phyloP scores from a whole-genome alignment of 2,113 vertebrate genomes.

The Indicator indicator region DNA sequence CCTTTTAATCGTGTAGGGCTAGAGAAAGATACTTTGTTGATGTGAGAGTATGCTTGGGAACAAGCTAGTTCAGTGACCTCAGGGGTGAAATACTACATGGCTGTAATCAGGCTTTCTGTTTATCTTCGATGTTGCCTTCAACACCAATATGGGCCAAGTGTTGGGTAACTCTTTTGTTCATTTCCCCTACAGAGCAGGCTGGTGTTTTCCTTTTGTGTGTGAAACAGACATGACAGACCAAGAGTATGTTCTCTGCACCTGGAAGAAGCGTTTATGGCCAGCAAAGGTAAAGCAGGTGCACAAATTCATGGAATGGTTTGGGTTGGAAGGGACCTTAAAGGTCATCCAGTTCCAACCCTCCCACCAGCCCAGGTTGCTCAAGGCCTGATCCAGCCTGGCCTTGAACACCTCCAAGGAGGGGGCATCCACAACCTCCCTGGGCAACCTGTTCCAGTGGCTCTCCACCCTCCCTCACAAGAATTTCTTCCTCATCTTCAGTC shows the following conservation, averaged over 20 bases:
- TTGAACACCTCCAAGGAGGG: too few species aligned
- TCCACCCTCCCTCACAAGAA: too few species aligned
- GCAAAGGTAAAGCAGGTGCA: conserved; percentile 70
- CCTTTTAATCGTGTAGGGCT: rapidly evolving
- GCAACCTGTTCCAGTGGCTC: too few species aligned
- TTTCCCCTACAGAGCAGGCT: conserved; percentile 7
- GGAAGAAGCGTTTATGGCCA: conserved; percentile 77
- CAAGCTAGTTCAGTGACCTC: rapidly evolving
- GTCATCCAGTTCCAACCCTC: too few species aligned
- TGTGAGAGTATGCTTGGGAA: rapidly evolving
- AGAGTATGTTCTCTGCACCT: conserved; percentile 73
- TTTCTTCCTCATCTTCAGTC: too few species aligned
- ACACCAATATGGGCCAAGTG: rapidly evolving
- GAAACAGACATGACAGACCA: conserved; percentile 54
- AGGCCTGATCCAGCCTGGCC: too few species aligned
- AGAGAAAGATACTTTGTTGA: rapidly evolving
- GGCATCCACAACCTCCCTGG: too few species aligned
- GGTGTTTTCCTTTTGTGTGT: background rate
- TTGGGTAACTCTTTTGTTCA: background rate
- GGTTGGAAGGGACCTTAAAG: too few species aligned
- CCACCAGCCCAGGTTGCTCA: too few species aligned
- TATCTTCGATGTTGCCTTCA: rapidly evolving
- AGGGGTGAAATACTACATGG: rapidly evolving
- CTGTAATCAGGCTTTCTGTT: rapidly evolving
- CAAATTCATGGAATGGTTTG: background rate